Evolutionary conservation across 2,113 vertebrate species (phyloP), one percentile per base, ranked within the genome.

Genomic region (Parotia lawesii): DNA sequence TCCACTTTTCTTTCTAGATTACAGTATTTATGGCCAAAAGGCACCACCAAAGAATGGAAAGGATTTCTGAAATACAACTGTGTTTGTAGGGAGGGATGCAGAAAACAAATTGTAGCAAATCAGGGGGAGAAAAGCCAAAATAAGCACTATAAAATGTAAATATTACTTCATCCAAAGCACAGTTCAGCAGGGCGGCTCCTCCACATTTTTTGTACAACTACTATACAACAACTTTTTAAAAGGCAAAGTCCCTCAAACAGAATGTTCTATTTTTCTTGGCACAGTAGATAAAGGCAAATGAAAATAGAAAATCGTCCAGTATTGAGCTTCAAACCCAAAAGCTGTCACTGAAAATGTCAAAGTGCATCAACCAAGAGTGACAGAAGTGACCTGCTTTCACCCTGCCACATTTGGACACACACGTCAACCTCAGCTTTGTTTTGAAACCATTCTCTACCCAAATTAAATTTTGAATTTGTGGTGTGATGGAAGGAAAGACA

Each of bases 131-230:
- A 58, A 60, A 93, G 83, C 84, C 92, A 94, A 96, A 62, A 70
- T 44, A 96, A 95, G 51, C 79, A 71, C 27, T 60, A 25, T 8
- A 74, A 95, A 93, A 93, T 60, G 56, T 85, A 93, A 95, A 86
- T 58, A 94, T 48, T 80, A 83, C 85, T 86, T 77, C 76, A 85
- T 31, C 62, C 50, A 85, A 82, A 89, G 64, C 67, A 80, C 35
- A 89, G 66, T 76, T 82, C 84, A 93, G 62, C 47, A 93, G 85
- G 44, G 38, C 6, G 6, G 61, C 22, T 23, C n/a, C n/a, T 69
- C 57, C 31, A 12, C 45, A 29, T 7, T 47, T 78, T 84, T 84
- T 40, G 31, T 50, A 84, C 37, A 84, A 57, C 28, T 67, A 70
- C 56, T 70, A 48, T 37, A 90, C 47, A 89, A 53, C 37, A 71